Evolutionary conservation across 2,797 vertebrate genomes (phyloP).

Genomic region (Morelia viridis): DNA sequence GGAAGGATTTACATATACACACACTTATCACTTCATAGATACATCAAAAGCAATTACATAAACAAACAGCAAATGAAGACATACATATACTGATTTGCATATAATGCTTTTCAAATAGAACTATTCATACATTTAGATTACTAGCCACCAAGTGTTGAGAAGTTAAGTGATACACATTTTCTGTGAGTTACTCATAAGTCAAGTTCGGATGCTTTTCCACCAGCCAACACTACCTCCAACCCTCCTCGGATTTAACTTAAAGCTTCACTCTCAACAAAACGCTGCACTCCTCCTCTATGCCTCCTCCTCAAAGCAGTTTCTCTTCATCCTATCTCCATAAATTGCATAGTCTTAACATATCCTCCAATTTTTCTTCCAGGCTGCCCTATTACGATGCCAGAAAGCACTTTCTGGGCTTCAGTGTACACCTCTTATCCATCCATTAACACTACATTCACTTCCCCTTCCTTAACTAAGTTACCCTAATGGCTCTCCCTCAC

Average conservation of each 20-base stretch:
- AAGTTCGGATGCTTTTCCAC: background rate
- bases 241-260: background rate
- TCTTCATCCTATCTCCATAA: background rate
- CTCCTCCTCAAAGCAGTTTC: background rate
- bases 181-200: background rate
- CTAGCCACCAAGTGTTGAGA: background rate
- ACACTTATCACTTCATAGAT: background rate
- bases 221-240: background rate
- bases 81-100: background rate
- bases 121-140: background rate
- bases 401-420: background rate
- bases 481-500: background rate
- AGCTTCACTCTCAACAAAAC: background rate
- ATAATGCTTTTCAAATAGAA: background rate
- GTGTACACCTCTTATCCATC: background rate
- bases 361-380: background rate
- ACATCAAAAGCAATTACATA: background rate
- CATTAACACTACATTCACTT: background rate
- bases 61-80: background rate
- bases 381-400: background rate
- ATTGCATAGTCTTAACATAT: background rate
- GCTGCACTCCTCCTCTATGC: background rate
- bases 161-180: background rate
- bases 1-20: background rate
- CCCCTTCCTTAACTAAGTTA: background rate